phyloP scores from a whole-genome alignment of 2,888 invertebrate species.

The Cyaniris semiargus region DNA sequence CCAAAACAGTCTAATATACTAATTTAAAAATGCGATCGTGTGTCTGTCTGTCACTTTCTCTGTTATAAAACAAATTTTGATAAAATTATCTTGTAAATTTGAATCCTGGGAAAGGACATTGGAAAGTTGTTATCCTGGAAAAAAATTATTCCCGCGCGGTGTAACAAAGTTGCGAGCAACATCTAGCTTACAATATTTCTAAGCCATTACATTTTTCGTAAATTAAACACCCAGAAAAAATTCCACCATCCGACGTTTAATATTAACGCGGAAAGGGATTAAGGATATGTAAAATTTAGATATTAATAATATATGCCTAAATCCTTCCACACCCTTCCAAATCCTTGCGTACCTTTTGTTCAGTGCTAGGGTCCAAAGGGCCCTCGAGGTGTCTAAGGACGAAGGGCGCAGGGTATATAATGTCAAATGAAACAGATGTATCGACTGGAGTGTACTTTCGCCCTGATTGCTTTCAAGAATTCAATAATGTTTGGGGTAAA shows the following conservation, averaged over 20 bases:
- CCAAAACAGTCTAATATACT: too few species aligned
- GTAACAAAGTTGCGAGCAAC: too few species aligned
- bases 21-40: too few species aligned
- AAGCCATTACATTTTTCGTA: too few species aligned
- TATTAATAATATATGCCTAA: constrained; percentile 32
- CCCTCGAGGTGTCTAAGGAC: constrained; percentile 44
- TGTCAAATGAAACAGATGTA: constrained; percentile 47
- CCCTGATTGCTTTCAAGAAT: constrained; percentile 37
- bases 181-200: too few species aligned
- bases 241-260: not conserved
- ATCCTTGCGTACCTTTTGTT: constrained; percentile 38
- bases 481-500: constrained; percentile 20
- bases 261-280: not conserved
- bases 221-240: not conserved
- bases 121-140: too few species aligned
- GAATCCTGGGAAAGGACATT: too few species aligned
- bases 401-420: constrained; percentile 37
- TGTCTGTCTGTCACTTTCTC: too few species aligned
- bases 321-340: constrained; percentile 38
- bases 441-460: constrained; percentile 41
- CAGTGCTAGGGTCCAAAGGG: constrained; percentile 38
- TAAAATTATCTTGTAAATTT: too few species aligned
- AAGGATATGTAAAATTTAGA: not conserved
- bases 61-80: too few species aligned
- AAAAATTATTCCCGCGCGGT: too few species aligned